phyloP scores from a whole-genome alignment of 2,888 invertebrate genomes.

The Sinhomidia bicolor region DNA sequence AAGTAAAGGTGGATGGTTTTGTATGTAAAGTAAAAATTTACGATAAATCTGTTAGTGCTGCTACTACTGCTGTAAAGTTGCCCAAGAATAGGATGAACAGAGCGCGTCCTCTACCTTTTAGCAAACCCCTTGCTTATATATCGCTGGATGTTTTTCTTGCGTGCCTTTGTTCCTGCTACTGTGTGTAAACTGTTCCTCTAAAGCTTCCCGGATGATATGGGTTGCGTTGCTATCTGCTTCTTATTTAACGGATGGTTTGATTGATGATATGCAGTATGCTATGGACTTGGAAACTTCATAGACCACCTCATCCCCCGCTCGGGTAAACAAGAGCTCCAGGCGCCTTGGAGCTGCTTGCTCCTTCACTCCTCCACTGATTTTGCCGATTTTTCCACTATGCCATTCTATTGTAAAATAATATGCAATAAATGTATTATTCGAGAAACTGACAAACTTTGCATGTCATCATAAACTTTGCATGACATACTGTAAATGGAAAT shows the following conservation, averaged over 20 bases:
- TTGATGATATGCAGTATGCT: slow-evolving; percentile 20
- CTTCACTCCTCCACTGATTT: not conserved
- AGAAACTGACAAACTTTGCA: not conserved
- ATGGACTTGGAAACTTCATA: slow-evolving; percentile 40
- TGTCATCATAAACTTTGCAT: too few species aligned
- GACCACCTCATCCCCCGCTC: slow-evolving; percentile 6
- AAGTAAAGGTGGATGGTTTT: slow-evolving; percentile 15
- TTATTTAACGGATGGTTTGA: not conserved
- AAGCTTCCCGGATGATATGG: not conserved
- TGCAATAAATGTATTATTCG: too few species aligned
- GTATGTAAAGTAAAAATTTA: slow-evolving; percentile 1
- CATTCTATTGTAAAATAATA: slow-evolving; percentile 1
- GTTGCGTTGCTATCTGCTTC: slow-evolving; percentile 15
- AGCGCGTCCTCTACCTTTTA: slow-evolving; percentile 8
- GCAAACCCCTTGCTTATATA: not conserved
- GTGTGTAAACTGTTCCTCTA: not conserved
- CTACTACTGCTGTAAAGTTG: not conserved
- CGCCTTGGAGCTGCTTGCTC: slow-evolving; percentile 44
- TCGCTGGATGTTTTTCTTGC: not conserved
- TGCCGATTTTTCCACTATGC: not conserved
- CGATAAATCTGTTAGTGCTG: not conserved
- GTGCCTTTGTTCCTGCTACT: not conserved
- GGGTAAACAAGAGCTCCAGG: slow-evolving; percentile 46
- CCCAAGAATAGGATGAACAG: slow-evolving; percentile 6
- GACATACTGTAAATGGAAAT: too few species aligned